Evolutionary conservation across 2,797 vertebrate species (phyloP), one percentile per base, ranked within the genome.

Genomic region (Sebastolobus altivelis): DNA sequence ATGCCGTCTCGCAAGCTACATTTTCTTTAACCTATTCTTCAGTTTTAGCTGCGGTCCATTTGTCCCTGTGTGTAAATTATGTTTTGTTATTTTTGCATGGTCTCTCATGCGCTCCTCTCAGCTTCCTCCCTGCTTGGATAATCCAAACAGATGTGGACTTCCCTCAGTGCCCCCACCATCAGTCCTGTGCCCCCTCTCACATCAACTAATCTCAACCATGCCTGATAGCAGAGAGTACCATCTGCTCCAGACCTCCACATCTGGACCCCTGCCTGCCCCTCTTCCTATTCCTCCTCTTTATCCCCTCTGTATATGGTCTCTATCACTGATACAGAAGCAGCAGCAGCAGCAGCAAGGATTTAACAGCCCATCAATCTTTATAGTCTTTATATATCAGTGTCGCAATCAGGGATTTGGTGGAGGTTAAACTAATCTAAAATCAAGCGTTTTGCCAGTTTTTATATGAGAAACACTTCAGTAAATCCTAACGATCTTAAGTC

Each of bases 161-260:
- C 85, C 87, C 89, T 87, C 71, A 66, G 7, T 79, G 80, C 22
- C 58, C 59, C 60, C 60, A 18, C 66, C 46, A 73, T 88, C 85
- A 85, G 66, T 79, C 72, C 73, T 81, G 55, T 72, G 74, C 59
- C 80, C 84, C 71, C 71, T 77, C 89, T 83, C 88, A 87, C 88
- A 74, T 88, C 62, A 46, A 72, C 89, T 94, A 90, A 92, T 94
- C 90, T 84, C 63, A 85, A 4, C 65, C 80, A n/a, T 85, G 86
- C 78, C 87, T 71, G 85, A 84, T 81, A 79, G 77, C 85, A 43
- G 58, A 80, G 71, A 74, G 82, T 29, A 81, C 92, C 93, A 93
- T 95, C 92, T 94, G 93, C 87, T 90, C 72, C 88, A 83, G 85
- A 82, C 84, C 85, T 90, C 72, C 91, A 88, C 94, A 94, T 93